Percentiles rank a stretch among this genome's conserved stretches.
Evolutionary conservation across 1,140 invertebrate genomes (phyloP).

Genomic region (Caligus rogercresseyi): DNA sequence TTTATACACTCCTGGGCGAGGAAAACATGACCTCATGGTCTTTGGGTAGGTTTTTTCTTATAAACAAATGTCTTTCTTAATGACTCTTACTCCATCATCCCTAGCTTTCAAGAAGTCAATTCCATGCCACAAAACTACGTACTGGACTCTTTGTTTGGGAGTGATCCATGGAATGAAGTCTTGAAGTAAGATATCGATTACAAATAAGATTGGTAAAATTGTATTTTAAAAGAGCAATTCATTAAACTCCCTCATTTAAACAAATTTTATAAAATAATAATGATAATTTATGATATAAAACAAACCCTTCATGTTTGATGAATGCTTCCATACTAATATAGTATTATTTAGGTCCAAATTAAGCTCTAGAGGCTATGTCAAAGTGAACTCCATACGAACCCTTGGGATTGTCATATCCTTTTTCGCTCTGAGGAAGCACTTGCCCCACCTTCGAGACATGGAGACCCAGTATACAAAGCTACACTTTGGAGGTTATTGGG

Average conservation of each 20-base stretch:
- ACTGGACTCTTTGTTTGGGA: slow-evolving; percentile 52
- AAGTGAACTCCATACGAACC: slow-evolving; percentile 51
- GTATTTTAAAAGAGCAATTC: too few species aligned
- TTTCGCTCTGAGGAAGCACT: slow-evolving; percentile 54
- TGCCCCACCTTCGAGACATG: slow-evolving; percentile 56
- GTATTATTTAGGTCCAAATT: slow-evolving; percentile 41
- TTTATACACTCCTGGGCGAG: background rate
- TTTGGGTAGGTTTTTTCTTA: background rate
- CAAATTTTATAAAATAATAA: too few species aligned
- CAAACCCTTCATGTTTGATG: too few species aligned
- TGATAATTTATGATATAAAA: too few species aligned
- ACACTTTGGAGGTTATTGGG: slow-evolving; percentile 75
- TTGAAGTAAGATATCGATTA: slow-evolving; percentile 33
- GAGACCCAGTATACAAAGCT: slow-evolving; percentile 67
- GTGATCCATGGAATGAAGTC: slow-evolving; percentile 58
- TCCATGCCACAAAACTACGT: slow-evolving; percentile 65
- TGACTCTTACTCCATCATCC: slow-evolving; percentile 22
- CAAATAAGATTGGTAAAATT: too few species aligned
- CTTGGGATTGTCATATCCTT: slow-evolving; percentile 57
- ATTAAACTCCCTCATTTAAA: too few species aligned
- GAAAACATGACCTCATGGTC: background rate
- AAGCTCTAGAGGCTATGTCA: slow-evolving; percentile 49
- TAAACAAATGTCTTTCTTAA: background rate
- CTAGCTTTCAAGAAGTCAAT: slow-evolving; percentile 72
- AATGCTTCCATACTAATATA: too few species aligned